Conservation (phyloP, 2,797 vertebrate genomes). For the Megalops cyprinoides region DNA sequence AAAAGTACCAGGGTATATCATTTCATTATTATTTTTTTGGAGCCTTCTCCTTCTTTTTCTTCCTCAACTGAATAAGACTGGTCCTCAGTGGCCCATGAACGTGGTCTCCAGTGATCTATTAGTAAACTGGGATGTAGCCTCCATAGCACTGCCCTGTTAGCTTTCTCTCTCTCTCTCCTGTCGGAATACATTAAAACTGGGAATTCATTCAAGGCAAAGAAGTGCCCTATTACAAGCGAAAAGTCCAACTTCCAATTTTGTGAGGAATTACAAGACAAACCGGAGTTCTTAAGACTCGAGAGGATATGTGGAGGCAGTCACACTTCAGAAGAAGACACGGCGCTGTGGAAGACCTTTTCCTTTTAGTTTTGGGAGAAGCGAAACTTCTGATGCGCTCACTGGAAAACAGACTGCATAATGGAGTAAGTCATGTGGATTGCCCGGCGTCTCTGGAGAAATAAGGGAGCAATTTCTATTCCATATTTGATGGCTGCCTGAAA, state of each 20-base stretch:
- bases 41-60: constrained; percentile 45
- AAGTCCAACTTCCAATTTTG: constrained; percentile 76
- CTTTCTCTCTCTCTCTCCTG: constrained; percentile 62
- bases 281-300: constrained; percentile 72
- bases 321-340: constrained; percentile 82
- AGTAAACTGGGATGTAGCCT: constrained; percentile 78
- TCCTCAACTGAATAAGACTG: constrained; percentile 68
- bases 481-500: constrained; percentile 95
- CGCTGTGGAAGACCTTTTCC: constrained; percentile 78
- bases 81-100: constrained; percentile 64
- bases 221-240: constrained; percentile 72
- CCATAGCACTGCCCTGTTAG: constrained; percentile 69
- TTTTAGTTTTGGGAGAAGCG: constrained; percentile 71
- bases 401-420: constrained; percentile 99
- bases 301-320: constrained; percentile 78
- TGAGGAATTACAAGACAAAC: constrained; percentile 79
- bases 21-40: constrained; percentile 30
- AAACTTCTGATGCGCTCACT: constrained; percentile 97
- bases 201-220: constrained; percentile 67
- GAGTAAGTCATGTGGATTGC: constrained; percentile 88
- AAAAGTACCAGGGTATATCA: constrained; percentile 6
- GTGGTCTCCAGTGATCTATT: constrained; percentile 80
- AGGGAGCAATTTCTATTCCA: constrained; percentile 98
- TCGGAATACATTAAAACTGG: constrained; percentile 77
- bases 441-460: constrained; percentile 95